Percentiles rank a stretch among this genome's conserved stretches.
Conservation (phyloP, 2,797 vertebrate genomes). For the Myotis pilosus region DNA sequence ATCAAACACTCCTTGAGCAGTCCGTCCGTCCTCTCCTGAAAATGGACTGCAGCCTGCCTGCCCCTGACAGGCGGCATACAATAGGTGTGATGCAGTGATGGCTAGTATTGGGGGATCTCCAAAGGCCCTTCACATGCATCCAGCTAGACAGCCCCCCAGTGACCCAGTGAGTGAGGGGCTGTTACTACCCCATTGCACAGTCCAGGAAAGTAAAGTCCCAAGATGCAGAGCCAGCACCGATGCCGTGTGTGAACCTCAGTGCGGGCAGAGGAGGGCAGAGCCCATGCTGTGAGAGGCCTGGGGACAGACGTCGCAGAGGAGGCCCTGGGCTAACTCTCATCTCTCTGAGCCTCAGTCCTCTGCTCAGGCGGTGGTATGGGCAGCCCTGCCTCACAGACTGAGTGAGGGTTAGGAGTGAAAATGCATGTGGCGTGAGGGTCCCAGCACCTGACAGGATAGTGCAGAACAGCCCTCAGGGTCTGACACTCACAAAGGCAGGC, state of each 20-base stretch:
- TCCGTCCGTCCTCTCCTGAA: neutral
- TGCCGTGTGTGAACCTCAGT: neutral
- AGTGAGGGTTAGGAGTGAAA: neutral
- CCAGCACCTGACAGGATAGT: accelerated
- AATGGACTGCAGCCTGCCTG: neutral
- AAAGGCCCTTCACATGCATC: accelerated
- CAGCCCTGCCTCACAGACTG: neutral
- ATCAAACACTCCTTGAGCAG: too few species aligned
- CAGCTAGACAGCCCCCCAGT: accelerated
- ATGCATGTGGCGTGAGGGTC: neutral
- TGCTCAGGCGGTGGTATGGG: neutral
- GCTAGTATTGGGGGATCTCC: accelerated
- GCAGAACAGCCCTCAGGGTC: neutral
- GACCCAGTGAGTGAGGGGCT: too few species aligned
- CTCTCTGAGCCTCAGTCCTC: neutral
- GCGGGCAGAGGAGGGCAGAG: neutral
- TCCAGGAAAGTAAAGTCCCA: neutral
- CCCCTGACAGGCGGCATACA: too few species aligned
- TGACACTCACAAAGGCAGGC: neutral
- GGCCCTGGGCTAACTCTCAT: neutral
- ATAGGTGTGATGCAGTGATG: accelerated
- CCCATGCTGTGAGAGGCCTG: neutral
- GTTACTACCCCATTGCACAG: neutral
- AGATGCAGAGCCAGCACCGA: neutral
- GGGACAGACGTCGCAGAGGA: neutral